phyloP scores from a whole-genome alignment of 2,797 vertebrate species.

The Xenopus petersii region DNA sequence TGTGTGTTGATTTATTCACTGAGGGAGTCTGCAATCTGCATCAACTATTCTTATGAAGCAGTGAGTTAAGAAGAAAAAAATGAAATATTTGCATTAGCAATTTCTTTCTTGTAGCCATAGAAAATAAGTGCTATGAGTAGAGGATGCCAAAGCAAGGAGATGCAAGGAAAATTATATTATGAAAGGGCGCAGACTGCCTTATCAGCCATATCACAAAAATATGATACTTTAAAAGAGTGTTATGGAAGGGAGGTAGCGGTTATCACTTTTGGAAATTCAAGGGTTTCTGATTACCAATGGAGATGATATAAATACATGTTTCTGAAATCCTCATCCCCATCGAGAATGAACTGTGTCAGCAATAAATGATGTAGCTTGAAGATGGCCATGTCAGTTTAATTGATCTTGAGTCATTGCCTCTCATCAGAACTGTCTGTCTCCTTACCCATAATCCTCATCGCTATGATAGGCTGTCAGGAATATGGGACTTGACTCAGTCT shows the following conservation, averaged over 20 bases:
- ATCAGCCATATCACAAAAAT: slow-evolving; percentile 28
- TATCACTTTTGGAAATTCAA: slow-evolving; percentile 18
- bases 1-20: slow-evolving; percentile 45
- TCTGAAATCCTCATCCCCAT: slow-evolving; percentile 38
- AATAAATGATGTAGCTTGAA: slow-evolving; percentile 60
- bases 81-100: slow-evolving; percentile 17
- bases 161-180: slow-evolving; percentile 6
- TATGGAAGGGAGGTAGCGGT: slow-evolving; percentile 23
- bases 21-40: slow-evolving; percentile 26
- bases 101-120: slow-evolving; percentile 4
- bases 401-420: slow-evolving; percentile 67
- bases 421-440: slow-evolving; percentile 69
- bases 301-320: slow-evolving; percentile 45
- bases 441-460: slow-evolving; percentile 66
- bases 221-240: slow-evolving; percentile 25
- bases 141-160: slow-evolving; percentile 15
- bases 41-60: slow-evolving; percentile 13
- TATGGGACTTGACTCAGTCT: slow-evolving; percentile 62
- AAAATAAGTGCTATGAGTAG: slow-evolving; percentile 29
- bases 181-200: slow-evolving; percentile 12
- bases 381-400: slow-evolving; percentile 68
- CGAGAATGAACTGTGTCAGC: slow-evolving; percentile 59
- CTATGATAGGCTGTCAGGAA: slow-evolving; percentile 65
- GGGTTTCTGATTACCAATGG: slow-evolving; percentile 55
- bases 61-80: neutral